Conservation (phyloP, 2,797 vertebrate genomes). For the Nasua narica region DNA sequence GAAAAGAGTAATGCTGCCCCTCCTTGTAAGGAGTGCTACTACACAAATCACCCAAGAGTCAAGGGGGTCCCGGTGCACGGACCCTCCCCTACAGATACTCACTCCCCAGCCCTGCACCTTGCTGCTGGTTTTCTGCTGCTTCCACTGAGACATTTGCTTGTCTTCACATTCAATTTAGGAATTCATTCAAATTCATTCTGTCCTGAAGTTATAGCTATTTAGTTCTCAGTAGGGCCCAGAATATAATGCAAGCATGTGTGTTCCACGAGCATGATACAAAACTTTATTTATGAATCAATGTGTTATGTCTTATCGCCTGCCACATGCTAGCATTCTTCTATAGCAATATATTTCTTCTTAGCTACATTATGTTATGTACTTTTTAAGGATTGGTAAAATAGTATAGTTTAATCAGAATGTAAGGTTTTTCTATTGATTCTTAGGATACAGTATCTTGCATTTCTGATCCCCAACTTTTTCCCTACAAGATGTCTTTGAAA, state of each 20-base stretch:
- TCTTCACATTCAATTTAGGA: background rate
- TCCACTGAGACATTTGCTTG: background rate
- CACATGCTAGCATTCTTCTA: background rate
- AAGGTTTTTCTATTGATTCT: background rate
- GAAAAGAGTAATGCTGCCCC: background rate
- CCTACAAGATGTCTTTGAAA: background rate
- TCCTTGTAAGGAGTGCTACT: background rate
- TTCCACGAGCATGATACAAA: background rate
- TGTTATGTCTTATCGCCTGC: background rate
- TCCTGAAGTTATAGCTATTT: background rate
- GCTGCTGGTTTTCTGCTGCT: background rate
- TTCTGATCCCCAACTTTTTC: background rate
- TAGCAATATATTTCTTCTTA: background rate
- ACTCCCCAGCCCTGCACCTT: background rate
- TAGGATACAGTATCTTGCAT: background rate
- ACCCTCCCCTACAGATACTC: background rate
- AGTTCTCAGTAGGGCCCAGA: background rate
- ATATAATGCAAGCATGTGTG: background rate
- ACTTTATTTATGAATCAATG: background rate
- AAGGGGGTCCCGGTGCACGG: fast-evolving
- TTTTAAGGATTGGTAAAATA: background rate
- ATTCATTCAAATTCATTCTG: background rate
- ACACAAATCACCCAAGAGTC: background rate
- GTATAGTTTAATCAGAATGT: background rate
- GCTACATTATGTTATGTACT: background rate